Conservation (phyloP, 2,797 vertebrate species). For the Clarias fuscus region DNA sequence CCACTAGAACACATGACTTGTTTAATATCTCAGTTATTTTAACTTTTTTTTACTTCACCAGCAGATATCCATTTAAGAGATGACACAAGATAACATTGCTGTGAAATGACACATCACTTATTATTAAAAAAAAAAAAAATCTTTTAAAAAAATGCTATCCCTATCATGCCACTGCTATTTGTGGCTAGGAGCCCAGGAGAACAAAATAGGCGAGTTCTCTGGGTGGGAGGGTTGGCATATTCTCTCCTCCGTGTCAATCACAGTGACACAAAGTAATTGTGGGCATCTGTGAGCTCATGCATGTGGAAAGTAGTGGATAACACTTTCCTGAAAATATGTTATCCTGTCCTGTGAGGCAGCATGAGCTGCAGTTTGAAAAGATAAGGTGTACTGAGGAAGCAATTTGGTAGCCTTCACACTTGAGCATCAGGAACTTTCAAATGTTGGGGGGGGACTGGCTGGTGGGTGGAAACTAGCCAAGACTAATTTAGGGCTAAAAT, state of each 20-base stretch:
- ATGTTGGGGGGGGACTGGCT: neutral
- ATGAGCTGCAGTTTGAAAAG: neutral
- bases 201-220: neutral
- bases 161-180: neutral
- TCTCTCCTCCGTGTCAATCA: neutral
- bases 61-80: neutral
- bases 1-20: too few relatives aligned
- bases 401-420: neutral
- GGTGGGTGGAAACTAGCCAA: neutral
- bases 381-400: too few relatives aligned
- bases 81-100: neutral
- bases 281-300: neutral
- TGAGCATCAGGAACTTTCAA: neutral
- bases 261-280: neutral
- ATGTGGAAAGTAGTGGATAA: neutral
- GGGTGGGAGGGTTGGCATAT: neutral
- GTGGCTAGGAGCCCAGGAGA: neutral
- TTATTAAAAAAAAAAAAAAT: neutral
- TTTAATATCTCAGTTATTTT: neutral
- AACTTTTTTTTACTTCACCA: neutral
- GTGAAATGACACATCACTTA: neutral
- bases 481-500: neutral
- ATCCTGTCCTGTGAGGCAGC: neutral
- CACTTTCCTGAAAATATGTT: neutral
- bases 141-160: neutral